phyloP scores from a whole-genome alignment of 2,113 vertebrate species.

The Rhinopithecus roxellana region DNA sequence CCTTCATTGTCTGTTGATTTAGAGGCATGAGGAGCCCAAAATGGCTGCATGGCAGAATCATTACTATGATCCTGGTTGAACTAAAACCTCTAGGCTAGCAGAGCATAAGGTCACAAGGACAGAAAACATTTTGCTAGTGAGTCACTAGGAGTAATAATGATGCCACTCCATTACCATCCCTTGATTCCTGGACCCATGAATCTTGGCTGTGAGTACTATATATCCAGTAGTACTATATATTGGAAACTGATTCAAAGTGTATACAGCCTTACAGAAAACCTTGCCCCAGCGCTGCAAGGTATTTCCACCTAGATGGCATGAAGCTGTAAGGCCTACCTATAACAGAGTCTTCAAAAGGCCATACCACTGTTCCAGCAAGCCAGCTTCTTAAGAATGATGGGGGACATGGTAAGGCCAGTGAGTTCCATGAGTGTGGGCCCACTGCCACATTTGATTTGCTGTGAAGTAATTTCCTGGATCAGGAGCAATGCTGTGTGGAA shows the following conservation, averaged over 20 bases:
- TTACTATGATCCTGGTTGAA: not conserved
- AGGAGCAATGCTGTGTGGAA: not conserved
- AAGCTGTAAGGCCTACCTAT: not conserved
- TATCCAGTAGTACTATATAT: not conserved
- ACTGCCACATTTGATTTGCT: not conserved
- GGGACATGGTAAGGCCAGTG: not conserved
- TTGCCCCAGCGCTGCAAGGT: not conserved
- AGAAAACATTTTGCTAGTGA: not conserved
- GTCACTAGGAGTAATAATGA: not conserved
- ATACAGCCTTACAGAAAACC: not conserved
- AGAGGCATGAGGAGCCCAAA: not conserved
- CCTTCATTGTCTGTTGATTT: not conserved
- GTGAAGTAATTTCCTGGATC: not conserved
- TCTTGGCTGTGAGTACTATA: not conserved
- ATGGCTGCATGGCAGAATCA: not conserved
- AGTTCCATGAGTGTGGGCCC: not conserved
- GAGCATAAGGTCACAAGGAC: not conserved
- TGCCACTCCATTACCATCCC: not conserved
- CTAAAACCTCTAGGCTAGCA: not conserved
- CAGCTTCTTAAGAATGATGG: not conserved
- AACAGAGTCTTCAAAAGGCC: not conserved
- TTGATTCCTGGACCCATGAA: not conserved
- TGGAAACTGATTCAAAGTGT: not conserved
- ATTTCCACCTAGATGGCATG: not conserved
- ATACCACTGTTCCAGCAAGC: not conserved